Base-by-base conservation (phyloP, 2,797 vertebrate species). In the Malacoctenus gilli region DNA sequence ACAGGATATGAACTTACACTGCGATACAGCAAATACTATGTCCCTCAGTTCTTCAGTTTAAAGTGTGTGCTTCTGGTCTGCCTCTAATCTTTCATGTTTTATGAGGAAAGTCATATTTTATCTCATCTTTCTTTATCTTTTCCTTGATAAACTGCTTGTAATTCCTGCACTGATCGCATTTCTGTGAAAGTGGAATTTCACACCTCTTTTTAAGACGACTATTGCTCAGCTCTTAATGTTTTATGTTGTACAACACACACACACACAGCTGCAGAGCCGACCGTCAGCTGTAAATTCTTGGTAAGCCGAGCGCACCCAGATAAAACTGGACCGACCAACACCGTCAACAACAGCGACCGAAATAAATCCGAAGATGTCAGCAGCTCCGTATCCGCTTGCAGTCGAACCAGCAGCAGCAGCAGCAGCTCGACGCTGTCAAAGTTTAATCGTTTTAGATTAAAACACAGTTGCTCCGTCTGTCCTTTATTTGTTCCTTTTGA, bases 251-350 rank as follows among this genome's bases (percentile, higher is more conserved):
- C 20, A 8, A 22, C 13, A 51, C n/a, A 46, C 37, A 59, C 13
- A 31, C n/a, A 46, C 37, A 59, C 13, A 31, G 16, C 12, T 11
- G 40, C 37, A 59, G n/a, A 23, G n/a, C 12, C 34, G 25, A 48
- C 32, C 47, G 6, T 38, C 36, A n/a, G 35, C 10, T 4, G 15
- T 50, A 49, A 22, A 59, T 57, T 53, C n/a, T 20, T 22, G 12
- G 19, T 16, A 12, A 44, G 31, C 34, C n/a, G 10, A 28, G 16
- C 11, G 15, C 12, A n/a, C 13, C 44, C 36, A 30, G 15, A 13
- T 53, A 14, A 43, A n/a, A 25, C 32, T 40, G 11, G 2, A 38
- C 23, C n/a, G 23, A 37, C 18, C 25, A 8, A 22, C 40, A 1
- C 15, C 42, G 14, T 68, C 15, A 40, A 9, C 39, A n/a, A 19